A percentile compares a stretch with the other conserved stretches of the same genome.
Conservation (phyloP, 1,140 invertebrate genomes). For the Zaprionus davidi region DNA sequence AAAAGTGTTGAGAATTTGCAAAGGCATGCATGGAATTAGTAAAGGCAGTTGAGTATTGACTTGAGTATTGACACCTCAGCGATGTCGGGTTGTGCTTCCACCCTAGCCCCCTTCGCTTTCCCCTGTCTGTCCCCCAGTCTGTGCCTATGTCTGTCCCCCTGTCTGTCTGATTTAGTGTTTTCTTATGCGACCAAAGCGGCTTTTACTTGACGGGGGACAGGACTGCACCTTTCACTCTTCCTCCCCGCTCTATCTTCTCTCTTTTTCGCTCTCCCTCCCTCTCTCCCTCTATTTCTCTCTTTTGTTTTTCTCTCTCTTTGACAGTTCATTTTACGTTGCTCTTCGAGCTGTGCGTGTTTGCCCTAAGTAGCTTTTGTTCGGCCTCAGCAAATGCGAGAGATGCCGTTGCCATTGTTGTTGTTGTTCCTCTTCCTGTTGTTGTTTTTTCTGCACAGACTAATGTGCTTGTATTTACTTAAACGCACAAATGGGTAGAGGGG, state of each 20-base stretch:
- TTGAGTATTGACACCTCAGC: slow-evolving; percentile 1
- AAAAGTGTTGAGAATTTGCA: slow-evolving; percentile 42
- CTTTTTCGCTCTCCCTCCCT: background rate
- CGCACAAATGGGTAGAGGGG: slow-evolving; percentile 19
- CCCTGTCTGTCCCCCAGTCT: background rate
- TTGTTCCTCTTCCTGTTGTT: slow-evolving; percentile 15
- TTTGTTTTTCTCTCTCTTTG: background rate
- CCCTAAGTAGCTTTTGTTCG: slow-evolving; percentile 35
- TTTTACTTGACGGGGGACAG: background rate
- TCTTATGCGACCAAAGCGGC: slow-evolving; percentile 29
- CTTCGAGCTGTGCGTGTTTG: slow-evolving; percentile 42
- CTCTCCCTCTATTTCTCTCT: background rate
- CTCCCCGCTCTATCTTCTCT: background rate
- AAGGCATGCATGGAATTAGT: slow-evolving; percentile 42
- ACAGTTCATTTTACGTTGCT: slow-evolving; percentile 37
- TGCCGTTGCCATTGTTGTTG: background rate
- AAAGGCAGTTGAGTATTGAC: slow-evolving; percentile 32
- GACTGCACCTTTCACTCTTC: background rate
- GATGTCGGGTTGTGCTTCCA: background rate
- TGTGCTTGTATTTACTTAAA: slow-evolving; percentile 59
- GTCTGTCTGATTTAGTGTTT: slow-evolving; percentile 20
- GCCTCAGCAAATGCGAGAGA: slow-evolving; percentile 7
- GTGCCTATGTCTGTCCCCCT: background rate
- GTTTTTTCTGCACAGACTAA: slow-evolving; percentile 28
- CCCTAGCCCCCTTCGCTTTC: background rate